Conservation (phyloP, 2,888 invertebrate species). For the Noctua janthina region DNA sequence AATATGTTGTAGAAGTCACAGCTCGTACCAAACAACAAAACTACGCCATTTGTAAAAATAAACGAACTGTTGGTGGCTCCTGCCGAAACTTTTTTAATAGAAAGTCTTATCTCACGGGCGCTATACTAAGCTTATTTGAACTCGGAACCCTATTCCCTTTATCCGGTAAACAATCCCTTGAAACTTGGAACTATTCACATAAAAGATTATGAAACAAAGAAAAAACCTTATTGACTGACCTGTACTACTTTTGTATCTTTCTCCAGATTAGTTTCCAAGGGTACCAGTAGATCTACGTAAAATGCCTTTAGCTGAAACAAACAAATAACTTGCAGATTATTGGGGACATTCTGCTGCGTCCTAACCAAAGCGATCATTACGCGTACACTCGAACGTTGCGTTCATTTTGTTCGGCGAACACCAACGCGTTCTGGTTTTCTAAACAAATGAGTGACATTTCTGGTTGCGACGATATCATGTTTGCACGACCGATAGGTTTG, state of each 20-base stretch:
- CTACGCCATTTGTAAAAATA: slow-evolving; percentile 48
- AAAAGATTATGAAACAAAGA: slow-evolving; percentile 78
- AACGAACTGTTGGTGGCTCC: slow-evolving; percentile 60
- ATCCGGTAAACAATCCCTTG: slow-evolving; percentile 80
- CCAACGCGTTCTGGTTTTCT: neutral
- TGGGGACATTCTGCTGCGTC: slow-evolving; percentile 52
- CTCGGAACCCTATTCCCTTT: slow-evolving; percentile 72
- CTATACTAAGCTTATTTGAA: slow-evolving; percentile 79
- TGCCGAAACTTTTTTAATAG: slow-evolving; percentile 81
- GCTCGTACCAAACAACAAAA: slow-evolving; percentile 51
- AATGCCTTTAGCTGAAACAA: slow-evolving; percentile 96
- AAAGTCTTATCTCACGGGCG: slow-evolving; percentile 78
- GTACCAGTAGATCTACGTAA: slow-evolving; percentile 97
- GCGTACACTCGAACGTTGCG: neutral
- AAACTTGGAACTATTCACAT: slow-evolving; percentile 73
- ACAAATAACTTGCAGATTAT: slow-evolving; percentile 74
- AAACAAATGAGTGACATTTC: neutral
- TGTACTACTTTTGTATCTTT: slow-evolving; percentile 98
- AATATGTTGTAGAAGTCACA: slow-evolving; percentile 27
- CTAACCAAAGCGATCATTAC: neutral
- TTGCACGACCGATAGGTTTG: neutral
- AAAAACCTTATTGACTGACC: slow-evolving; percentile 90
- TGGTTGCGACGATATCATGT: neutral
- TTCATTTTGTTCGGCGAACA: neutral
- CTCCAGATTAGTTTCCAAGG: slow-evolving; percentile 97